Evolutionary conservation across 2,797 vertebrate genomes (phyloP).

Genomic region (Poecilia picta): DNA sequence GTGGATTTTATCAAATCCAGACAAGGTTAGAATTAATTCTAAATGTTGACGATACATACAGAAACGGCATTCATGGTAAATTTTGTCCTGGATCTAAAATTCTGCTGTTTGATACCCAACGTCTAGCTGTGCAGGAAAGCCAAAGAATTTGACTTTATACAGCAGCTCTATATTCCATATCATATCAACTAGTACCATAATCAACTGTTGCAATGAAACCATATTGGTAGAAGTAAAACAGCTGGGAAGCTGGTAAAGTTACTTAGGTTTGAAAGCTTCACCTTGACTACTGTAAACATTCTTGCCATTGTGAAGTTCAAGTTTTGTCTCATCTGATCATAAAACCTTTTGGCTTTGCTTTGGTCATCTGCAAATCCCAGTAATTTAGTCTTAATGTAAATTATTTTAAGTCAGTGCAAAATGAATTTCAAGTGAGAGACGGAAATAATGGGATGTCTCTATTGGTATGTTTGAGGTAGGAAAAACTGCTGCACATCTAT

Average conservation of each 20-base stretch:
- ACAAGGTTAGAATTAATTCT: too few relatives aligned
- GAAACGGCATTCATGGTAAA: neutral
- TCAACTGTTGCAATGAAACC: neutral
- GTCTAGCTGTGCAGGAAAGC: neutral
- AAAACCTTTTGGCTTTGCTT: neutral
- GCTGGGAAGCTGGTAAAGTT: neutral
- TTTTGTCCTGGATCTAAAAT: neutral
- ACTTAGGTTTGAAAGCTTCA: too few relatives aligned
- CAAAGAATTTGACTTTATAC: neutral
- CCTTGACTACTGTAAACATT: too few relatives aligned
- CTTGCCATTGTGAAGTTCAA: too few relatives aligned
- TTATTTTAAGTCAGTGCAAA: constrained; percentile 27
- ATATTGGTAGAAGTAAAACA: neutral
- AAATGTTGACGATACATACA: neutral
- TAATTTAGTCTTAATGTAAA: neutral
- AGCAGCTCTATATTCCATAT: neutral
- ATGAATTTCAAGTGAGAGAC: constrained; percentile 29
- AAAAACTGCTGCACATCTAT: constrained; percentile 67
- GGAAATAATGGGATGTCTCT: constrained; percentile 42
- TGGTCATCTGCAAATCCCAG: neutral
- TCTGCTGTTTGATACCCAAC: neutral
- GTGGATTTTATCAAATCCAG: neutral
- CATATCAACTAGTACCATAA: too few relatives aligned
- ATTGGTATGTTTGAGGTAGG: constrained; percentile 35
- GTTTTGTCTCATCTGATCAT: neutral